Percentiles rank a stretch among this genome's conserved stretches.
Evolutionary conservation across 2,113 vertebrate genomes (phyloP).

Genomic region (Macrotus californicus): DNA sequence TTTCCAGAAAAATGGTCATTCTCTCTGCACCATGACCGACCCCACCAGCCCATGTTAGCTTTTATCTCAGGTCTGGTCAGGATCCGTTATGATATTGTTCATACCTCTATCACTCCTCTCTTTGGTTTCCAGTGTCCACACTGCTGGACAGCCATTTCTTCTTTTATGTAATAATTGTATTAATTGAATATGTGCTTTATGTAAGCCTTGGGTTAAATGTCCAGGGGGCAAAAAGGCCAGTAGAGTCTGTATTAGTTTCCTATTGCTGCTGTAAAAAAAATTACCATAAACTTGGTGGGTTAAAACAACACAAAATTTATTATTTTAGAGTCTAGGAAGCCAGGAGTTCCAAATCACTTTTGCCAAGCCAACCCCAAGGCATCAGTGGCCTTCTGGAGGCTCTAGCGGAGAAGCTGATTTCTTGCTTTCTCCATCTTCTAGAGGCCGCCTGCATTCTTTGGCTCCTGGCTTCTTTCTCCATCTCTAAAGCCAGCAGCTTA

Average conservation of each 20-base stretch:
- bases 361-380: neutral
- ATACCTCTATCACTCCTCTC: neutral
- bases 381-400: neutral
- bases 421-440: too few relatives aligned
- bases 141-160: neutral
- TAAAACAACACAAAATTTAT: neutral
- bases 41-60: neutral
- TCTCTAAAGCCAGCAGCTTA: too few relatives aligned
- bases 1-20: neutral
- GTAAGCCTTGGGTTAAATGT: neutral
- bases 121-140: neutral
- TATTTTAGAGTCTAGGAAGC: neutral
- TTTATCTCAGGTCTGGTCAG: neutral
- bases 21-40: fast-evolving
- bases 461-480: too few relatives aligned
- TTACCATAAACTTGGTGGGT: neutral
- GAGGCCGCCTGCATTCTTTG: too few relatives aligned
- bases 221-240: too few relatives aligned
- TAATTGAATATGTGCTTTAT: neutral
- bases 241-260: neutral
- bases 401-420: too few relatives aligned
- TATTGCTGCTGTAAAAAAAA: neutral
- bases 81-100: neutral
- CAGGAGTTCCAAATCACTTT: neutral
- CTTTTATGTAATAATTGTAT: neutral